These are phyloP conservation scores for Axinella damicornis DNA, from an alignment of 37 sponge, comb jelly and placozoan species.

Conservation along the genomic window DNA sequence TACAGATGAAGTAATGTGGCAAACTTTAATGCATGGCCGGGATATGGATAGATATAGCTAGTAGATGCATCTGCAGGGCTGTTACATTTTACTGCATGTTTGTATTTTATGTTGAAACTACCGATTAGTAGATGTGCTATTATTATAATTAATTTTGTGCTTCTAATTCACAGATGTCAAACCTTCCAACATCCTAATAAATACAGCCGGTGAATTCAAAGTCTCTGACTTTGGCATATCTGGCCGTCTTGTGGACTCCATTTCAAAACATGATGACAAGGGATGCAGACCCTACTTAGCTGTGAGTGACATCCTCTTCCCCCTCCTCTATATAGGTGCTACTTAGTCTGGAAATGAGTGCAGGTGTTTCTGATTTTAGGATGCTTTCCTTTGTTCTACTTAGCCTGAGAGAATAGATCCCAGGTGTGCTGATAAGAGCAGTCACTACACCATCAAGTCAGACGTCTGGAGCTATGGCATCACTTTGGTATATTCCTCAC, in stretches of 20 bases:
- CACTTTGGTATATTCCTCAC: constrained; percentile 89
- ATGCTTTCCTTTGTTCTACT: not conserved
- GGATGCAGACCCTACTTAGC: constrained; percentile 93
- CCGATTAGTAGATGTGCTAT: not conserved
- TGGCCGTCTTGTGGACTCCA: constrained; percentile 85
- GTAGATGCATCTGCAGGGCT: too few relatives aligned
- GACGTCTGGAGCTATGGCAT: constrained; percentile 98
- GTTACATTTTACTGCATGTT: too few relatives aligned
- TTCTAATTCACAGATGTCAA: constrained; percentile 82
- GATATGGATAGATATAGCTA: too few relatives aligned
- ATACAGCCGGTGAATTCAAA: constrained; percentile 85
- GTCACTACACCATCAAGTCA: constrained; percentile 89
- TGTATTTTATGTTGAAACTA: too few relatives aligned
- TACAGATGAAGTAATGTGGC: too few relatives aligned
- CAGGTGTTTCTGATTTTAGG: too few relatives aligned
- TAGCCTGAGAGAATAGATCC: constrained; percentile 94
- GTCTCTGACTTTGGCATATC: constrained; percentile 96
- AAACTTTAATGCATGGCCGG: too few relatives aligned
- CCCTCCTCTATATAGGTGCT: not conserved
- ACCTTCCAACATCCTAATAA: constrained; percentile 92
- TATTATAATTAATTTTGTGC: not conserved
- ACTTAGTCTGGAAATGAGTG: too few relatives aligned
- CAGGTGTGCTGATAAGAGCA: constrained; percentile 40
- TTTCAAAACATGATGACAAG: constrained; percentile 79
- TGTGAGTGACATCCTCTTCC: constrained; percentile 40